phyloP scores from a whole-genome alignment of 1,140 invertebrate genomes.

The Oryctes rhinoceros region DNA sequence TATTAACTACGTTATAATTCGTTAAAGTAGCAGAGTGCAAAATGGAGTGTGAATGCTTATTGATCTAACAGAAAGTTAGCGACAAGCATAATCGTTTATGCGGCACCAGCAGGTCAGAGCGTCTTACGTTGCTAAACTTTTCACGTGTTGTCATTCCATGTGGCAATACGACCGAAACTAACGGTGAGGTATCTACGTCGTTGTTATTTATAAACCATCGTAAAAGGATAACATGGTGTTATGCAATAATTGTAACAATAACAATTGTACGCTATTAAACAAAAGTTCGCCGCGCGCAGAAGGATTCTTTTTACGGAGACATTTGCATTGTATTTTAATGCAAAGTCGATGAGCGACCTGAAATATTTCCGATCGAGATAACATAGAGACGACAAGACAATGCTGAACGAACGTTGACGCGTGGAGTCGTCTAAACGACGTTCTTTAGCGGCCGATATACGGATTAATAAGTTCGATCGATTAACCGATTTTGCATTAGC shows the following conservation, averaged over 20 bases:
- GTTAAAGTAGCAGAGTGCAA: no score
- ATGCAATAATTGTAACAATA: constrained; percentile 18
- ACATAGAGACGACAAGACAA: constrained; percentile 16
- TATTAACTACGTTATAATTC: no score
- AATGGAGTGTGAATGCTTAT: no score
- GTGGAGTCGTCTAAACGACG: background rate
- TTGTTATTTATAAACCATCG: background rate
- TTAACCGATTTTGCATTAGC: no score
- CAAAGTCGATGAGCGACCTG: background rate
- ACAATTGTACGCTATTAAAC: constrained; percentile 6
- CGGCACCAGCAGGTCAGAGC: no score
- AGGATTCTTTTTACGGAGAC: constrained; percentile 4
- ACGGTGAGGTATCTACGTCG: background rate
- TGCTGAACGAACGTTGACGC: background rate
- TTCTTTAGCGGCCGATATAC: background rate
- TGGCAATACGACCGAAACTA: background rate
- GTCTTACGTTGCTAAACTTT: no score
- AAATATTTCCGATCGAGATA: constrained; percentile 14
- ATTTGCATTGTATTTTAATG: constrained; percentile 10
- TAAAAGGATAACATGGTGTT: constrained; percentile 1
- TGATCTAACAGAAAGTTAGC: no score
- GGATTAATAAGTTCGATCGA: no score
- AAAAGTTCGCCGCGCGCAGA: background rate
- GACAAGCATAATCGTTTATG: no score
- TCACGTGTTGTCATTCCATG: no score